Base-by-base conservation (phyloP, 2,888 invertebrate genomes). In the Seladonia tumulorum region DNA sequence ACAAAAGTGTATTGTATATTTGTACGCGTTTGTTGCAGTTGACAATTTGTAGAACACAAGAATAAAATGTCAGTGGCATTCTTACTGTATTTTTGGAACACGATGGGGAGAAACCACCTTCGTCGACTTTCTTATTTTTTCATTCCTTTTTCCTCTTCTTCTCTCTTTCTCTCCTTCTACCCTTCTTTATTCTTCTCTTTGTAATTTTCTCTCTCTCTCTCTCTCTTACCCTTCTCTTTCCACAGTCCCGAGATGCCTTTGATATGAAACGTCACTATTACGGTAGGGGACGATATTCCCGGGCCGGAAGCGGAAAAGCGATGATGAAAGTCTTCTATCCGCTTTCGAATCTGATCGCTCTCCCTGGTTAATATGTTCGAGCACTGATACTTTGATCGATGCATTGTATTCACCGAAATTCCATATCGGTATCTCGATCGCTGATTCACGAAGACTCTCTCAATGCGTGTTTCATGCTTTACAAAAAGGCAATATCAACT, bases 241-340 rank as follows among this genome's bases (percentile, higher is more conserved):
- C 29, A 63, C 63, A 14, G 29, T 18, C 35, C 66, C 66, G 66
- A 39, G 53, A 57, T 5, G 53, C 42, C 39, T 78, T 49, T 70
- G 70, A 70, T 53, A 57, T 57, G 53, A 74, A 74, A 57, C 53
- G 77, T 77, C 49, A 77, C 77, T 29, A 35, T 78, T 71, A 78
- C 18, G 53, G 49, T 10, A n/a, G 53, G 53, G 39, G 68, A 70
- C 68, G 68, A 78, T 71, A 71, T 49, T 78, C 47, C 70, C 14
- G 18, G 18, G 18, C 35, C 57, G 72, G 72, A 73, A 35, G 42
- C 68, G 49, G 72, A 73, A 29, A 35, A 73, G 72, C 47, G 35
- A 49, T 49, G 49, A 49, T 49, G 47, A 47, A 72, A 72, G 45
- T 45, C 72, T 73, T 49, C 29, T 73, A 49, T 73, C n/a, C 45